Conservation (phyloP, 2,113 vertebrate species). For the Polyodon spathula region DNA sequence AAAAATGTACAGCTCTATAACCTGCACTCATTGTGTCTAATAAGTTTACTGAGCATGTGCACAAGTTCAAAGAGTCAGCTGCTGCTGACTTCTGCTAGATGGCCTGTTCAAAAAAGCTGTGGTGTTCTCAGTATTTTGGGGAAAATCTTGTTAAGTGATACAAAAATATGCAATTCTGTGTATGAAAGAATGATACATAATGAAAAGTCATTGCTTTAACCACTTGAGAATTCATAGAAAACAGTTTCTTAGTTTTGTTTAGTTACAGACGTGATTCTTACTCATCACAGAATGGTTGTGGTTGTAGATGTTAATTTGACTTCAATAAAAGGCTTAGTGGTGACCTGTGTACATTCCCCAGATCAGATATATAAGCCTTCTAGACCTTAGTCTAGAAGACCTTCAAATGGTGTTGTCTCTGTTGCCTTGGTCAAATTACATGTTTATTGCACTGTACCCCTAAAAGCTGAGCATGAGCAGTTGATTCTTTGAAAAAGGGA, state of each 20-base stretch:
- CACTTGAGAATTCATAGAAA: constrained; percentile 42
- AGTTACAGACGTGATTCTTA: constrained; percentile 14
- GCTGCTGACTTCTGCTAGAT: background rate
- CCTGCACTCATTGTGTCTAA: background rate
- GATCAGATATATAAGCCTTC: too few species aligned
- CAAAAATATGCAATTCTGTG: constrained; percentile 23
- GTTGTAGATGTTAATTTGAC: background rate
- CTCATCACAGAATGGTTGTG: constrained; percentile 4
- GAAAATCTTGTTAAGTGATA: constrained; percentile 3
- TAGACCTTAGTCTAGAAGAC: too few species aligned
- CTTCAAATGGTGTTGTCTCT: too few species aligned
- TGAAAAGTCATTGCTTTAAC: constrained; percentile 25
- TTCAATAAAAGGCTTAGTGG: too few species aligned
- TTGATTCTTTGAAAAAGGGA: too few species aligned
- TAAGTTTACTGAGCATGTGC: background rate
- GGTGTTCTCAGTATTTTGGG: background rate
- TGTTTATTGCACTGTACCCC: too few species aligned
- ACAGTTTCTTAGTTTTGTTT: constrained; percentile 9
- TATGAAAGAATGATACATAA: constrained; percentile 36
- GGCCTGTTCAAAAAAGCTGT: background rate
- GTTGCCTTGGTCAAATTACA: too few species aligned
- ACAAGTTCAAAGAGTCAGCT: background rate
- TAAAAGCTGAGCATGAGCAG: too few species aligned
- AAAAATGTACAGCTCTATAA: constrained; percentile 2
- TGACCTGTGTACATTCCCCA: too few species aligned